These are phyloP conservation scores for Sycobia sp. DNA, from an alignment of 1,140 invertebrate species.

Conservation along the genomic window DNA sequence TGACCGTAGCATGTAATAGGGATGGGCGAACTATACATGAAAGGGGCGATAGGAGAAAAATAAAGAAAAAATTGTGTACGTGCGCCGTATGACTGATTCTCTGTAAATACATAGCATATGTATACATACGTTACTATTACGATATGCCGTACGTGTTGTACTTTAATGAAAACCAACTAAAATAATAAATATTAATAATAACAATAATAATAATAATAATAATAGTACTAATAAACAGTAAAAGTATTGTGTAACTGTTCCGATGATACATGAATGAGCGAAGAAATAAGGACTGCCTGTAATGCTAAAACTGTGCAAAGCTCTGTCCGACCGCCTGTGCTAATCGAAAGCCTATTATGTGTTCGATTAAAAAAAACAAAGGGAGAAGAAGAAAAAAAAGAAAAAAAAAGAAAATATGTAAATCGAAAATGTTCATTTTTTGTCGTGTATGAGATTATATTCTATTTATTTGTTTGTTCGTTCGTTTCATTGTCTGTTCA, in stretches of 20 bases:
- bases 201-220: too few species aligned
- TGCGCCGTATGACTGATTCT: too few species aligned
- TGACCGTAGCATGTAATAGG: constrained; percentile 47
- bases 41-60: constrained; percentile 52
- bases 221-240: constrained; percentile 50
- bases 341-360: constrained; percentile 49
- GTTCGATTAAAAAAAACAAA: too few species aligned
- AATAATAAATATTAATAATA: too few species aligned
- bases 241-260: constrained; percentile 59
- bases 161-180: constrained; percentile 49
- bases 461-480: too few species aligned
- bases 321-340: constrained; percentile 61
- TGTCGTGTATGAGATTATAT: too few species aligned
- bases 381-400: too few species aligned
- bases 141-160: constrained; percentile 62
- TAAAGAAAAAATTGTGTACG: constrained; percentile 61
- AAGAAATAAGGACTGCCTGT: constrained; percentile 15
- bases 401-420: too few species aligned
- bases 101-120: constrained; percentile 59
- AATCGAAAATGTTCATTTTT: too few species aligned
- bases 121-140: constrained; percentile 58
- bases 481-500: too few species aligned
- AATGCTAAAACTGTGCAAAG: constrained; percentile 30
- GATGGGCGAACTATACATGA: constrained; percentile 51
- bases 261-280: constrained; percentile 39